phyloP scores from a whole-genome alignment of 2,113 vertebrate genomes.

The Oreotrochilus melanogaster region DNA sequence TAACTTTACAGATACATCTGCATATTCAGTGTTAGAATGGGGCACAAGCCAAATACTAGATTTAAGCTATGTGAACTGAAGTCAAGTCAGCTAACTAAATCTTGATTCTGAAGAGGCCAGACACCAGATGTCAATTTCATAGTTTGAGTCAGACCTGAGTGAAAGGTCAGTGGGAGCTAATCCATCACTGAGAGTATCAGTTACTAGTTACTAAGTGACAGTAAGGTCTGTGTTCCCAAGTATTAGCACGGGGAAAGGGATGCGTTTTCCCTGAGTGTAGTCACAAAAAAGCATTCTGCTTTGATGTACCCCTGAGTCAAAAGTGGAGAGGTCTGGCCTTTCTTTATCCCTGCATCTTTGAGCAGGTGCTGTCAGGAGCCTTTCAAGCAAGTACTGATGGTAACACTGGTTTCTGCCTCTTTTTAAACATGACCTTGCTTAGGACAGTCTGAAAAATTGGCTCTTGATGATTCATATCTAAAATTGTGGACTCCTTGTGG shows the following conservation, averaged over 20 bases:
- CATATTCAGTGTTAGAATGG: neutral
- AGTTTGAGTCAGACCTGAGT: neutral
- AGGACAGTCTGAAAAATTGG: neutral
- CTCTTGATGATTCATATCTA: neutral
- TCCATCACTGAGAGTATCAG: neutral
- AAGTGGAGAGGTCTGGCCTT: neutral
- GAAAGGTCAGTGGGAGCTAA: constrained; percentile 11
- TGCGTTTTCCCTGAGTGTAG: neutral
- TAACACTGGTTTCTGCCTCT: neutral
- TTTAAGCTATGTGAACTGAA: neutral
- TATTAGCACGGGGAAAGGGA: neutral
- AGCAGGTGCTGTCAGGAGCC: neutral
- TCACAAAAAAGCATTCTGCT: neutral
- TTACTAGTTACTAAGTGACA: neutral
- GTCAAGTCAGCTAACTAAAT: neutral
- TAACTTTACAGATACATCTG: neutral
- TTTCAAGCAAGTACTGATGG: neutral
- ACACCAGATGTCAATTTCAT: neutral
- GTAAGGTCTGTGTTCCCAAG: neutral
- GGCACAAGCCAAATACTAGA: neutral
- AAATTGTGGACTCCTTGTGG: neutral
- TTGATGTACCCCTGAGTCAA: neutral
- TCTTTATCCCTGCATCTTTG: neutral
- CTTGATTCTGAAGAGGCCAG: neutral
- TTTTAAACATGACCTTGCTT: neutral